Evolutionary conservation across 2,113 vertebrate species (phyloP), one percentile per base, ranked within the genome.

Genomic region (Carassius auratus): DNA sequence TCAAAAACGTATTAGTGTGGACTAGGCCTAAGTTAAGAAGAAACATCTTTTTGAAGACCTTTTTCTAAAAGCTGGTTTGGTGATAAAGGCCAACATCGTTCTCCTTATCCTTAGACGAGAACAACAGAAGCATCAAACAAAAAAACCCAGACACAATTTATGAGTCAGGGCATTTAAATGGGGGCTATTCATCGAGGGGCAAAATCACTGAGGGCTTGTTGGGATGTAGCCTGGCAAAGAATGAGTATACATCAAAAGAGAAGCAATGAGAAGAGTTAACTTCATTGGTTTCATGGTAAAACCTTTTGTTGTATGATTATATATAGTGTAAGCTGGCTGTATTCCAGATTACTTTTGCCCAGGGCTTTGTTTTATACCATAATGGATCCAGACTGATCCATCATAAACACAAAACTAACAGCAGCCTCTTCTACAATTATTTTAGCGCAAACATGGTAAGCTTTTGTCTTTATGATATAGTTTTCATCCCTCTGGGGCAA

Each of bases 81-180:
- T 76, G 5, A 30, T 3, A 26, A 38, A 55, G 10, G 12, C 5
- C 26, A 38, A 71, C 48, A 23, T 50, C 15, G 2, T 30, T 87
- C 64, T 71, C 36, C 10, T 8, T 36, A 42, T 21, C 61, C 78
- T 23, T 23, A 74, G 62, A 64, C 5, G 4, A 36, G 66, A 36
- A 50, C 73, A 50, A 48, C 81, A 76, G 21, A 61, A 55, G 62
- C 81, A 62, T 78, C 64, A 66, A 33, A 83, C 75, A 73, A 61
- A 42, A 84, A 64, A 45, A 78, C 66, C 76, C 9, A 26, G 38
- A 87, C 64, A 87, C 81, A 69, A 87, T 87, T 87, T 84, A 87
- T 83, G 55, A 69, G 64, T 79, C 76, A 42, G 75, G 86, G 42
- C 52, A 59, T 84, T 73, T 84, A 84, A 77, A 82, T 19, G 5